Conservation (phyloP, 2,113 vertebrate species). For the Salvator merianae region DNA sequence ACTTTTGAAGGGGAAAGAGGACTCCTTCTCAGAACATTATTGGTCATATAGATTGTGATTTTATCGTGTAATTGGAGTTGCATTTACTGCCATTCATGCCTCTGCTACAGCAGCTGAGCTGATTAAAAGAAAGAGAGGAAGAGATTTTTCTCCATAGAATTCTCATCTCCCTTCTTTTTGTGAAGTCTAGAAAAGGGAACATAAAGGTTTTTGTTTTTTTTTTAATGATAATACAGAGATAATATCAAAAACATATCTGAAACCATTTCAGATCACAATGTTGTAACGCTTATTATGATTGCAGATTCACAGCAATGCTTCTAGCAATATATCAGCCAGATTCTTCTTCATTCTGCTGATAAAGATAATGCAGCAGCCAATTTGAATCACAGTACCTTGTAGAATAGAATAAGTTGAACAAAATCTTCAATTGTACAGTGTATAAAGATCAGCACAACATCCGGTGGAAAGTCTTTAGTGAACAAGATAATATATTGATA, state of each 20-base stretch:
- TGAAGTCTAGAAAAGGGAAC: background rate
- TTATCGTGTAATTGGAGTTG: too few species aligned
- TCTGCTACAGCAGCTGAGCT: background rate
- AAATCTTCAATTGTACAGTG: conserved; percentile 15
- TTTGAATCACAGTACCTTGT: conserved; percentile 19
- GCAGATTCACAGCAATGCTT: conserved; percentile 13
- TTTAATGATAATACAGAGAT: conserved; percentile 2
- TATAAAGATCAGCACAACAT: conserved; percentile 18
- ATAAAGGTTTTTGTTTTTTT: too few species aligned
- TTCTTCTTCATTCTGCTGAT: conserved; percentile 15
- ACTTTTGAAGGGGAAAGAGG: background rate
- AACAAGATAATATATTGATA: conserved; percentile 20
- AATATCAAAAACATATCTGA: background rate
- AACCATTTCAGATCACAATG: conserved; percentile 13
- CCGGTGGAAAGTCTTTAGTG: conserved; percentile 10
- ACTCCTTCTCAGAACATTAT: background rate
- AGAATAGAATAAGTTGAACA: conserved; percentile 32
- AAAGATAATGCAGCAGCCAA: conserved; percentile 39
- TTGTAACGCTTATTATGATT: conserved; percentile 13
- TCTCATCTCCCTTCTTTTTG: background rate
- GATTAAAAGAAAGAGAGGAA: background rate
- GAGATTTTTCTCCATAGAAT: background rate
- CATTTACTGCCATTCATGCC: too few species aligned
- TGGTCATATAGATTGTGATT: background rate
- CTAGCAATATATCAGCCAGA: background rate